Base-by-base conservation (phyloP, 1,140 invertebrate genomes). In the Drosophila orena region DNA sequence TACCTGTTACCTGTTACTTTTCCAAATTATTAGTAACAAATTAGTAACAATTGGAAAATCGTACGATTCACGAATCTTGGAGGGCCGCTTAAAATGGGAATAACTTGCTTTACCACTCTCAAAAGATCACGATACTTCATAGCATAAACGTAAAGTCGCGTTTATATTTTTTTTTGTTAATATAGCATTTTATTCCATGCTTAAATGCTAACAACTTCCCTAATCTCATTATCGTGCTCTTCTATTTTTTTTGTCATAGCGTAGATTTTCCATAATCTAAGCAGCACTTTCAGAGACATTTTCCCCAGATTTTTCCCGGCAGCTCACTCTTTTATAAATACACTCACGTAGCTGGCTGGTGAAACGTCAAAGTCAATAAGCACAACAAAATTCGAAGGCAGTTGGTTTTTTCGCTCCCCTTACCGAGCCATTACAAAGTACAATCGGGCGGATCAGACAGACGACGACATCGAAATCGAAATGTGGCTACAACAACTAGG, bases 391-490 rank as follows among this genome's bases (percentile, higher is more conserved):
- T 50, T 77, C 24, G 61, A 46, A 75, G n/a, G 44, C 40, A 27
- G 44, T 35, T 3, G 49, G 40, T 60, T 20, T 22, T 34, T 14
- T 38, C 37, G 11, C 10, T 37, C 22, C 27, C 52, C 43, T 52
- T 59, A 34, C 62, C 4, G 53, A 62, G 76, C 77, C 75, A 72
- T 84, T 79, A 84, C 70, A 68, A 79, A 80, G 80, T 83, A 85
- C 68, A 85, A 86, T 85, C 81, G 74, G 65, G 60, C 64, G 60
- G 64, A 89, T 83, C 79, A 88, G 77, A 81, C 72, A 81, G 83
- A 83, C 84, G 83, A 86, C 81, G 74, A 81, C 77, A 86, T 65
- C 75, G 83, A 79, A 85, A 72, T 71, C 79, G 61, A 77, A 78
- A 78, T 77, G 81, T 85, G 81, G 77, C 81, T 61, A 75, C 30